Base-by-base conservation (phyloP, 2,113 vertebrate genomes). In the Brachyistius frenatus region DNA sequence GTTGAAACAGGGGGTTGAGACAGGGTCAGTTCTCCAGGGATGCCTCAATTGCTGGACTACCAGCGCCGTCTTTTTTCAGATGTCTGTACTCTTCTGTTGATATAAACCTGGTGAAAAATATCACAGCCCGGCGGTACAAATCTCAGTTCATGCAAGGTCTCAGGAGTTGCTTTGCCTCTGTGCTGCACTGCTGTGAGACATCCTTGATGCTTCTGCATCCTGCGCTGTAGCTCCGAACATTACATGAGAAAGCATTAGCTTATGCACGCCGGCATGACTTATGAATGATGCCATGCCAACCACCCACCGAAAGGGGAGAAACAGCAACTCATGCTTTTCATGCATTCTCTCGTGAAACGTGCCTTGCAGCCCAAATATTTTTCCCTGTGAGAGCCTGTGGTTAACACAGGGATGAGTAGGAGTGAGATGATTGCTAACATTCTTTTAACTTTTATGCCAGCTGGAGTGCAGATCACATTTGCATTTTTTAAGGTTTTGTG, bases 391-490 rank as follows among this genome's bases (percentile, higher is more conserved):
- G 91, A 93, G 73, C 84, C 70, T 92, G 93, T 88, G 93, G 93
- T 93, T 80, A 81, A 88, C 87, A 76, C 79, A 83, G 85, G 76
- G 87, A 92, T 93, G 91, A 94, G 92, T 94, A 92, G 94, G 94
- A 92, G 93, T 90, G 78, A 91, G 91, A 94, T 93, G 89, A 91
- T 89, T 91, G 87, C 90, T 86, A 80, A 91, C 91, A 93, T 92
- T 94, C 86, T 92, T 93, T 88, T 66, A 86, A 84, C 72, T 84
- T 90, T 88, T 78, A 85, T 92, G 91, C 81, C 89, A 91, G 88
- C 88, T 88, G 87, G 81, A 90, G 69, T 50, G 78, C 73, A 86
- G 74, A 81, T 91, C 71, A 39, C 69, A 86, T 80, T 91, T 90
- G 82, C 84, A 90, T 87, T 87, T 93, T 78, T 84, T 41, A 86